These are phyloP conservation scores for Coryphaenoides rupestris DNA, from an alignment of 2,113 vertebrate species.

Conservation along the genomic window DNA sequence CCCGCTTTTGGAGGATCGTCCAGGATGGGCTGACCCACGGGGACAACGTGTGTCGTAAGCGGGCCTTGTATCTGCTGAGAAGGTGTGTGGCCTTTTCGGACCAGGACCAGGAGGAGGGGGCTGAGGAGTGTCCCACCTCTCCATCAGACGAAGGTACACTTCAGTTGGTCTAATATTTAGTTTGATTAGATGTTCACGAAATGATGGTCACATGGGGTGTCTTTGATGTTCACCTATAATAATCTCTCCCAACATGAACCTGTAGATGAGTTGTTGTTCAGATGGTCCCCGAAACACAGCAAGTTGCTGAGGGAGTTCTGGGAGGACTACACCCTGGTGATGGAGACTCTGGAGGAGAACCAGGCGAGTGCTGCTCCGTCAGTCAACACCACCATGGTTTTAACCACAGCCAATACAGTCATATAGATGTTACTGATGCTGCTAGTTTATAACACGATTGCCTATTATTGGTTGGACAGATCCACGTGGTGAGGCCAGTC, in stretches of 20 bases:
- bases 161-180: background rate
- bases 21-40: slow-evolving; percentile 78
- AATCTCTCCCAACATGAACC: background rate
- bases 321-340: slow-evolving; percentile 88
- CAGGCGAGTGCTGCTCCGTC: slow-evolving; percentile 77
- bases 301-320: slow-evolving; percentile 79
- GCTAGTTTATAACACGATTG: background rate
- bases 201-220: too few species aligned
- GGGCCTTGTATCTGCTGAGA: slow-evolving; percentile 84
- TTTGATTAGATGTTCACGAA: too few species aligned
- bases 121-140: slow-evolving; percentile 37
- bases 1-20: slow-evolving; percentile 78
- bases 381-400: background rate
- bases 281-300: slow-evolving; percentile 77
- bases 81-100: slow-evolving; percentile 74
- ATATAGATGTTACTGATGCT: background rate
- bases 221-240: background rate
- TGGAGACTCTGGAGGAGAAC: slow-evolving; percentile 95
- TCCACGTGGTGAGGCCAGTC: slow-evolving; percentile 92
- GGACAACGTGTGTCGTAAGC: slow-evolving; percentile 80
- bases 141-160: slow-evolving; percentile 61
- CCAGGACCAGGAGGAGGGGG: slow-evolving; percentile 28
- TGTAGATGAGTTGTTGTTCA: slow-evolving; percentile 78
- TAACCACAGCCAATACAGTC: background rate
- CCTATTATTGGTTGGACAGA: slow-evolving; percentile 60